phyloP scores from a whole-genome alignment of 2,797 vertebrate species.

The Podarcis siculus region DNA sequence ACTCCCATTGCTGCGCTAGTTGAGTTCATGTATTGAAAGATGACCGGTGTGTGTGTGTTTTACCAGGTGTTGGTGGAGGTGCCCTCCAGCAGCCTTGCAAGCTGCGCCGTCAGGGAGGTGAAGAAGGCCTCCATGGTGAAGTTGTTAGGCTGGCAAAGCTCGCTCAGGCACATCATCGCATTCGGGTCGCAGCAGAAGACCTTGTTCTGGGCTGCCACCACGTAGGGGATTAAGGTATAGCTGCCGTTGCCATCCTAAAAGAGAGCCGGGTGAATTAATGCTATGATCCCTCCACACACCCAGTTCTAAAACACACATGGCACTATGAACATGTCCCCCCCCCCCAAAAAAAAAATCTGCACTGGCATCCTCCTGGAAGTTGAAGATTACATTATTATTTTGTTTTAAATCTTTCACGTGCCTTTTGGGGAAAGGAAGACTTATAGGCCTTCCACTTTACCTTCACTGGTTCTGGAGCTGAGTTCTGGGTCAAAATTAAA shows the following conservation, averaged over 20 bases:
- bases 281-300: neutral
- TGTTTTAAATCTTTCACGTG: neutral
- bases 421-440: neutral
- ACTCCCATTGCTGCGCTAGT: neutral
- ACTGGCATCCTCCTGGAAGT: neutral
- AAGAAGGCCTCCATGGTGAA: conserved; percentile 84
- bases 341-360: neutral
- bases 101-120: conserved; percentile 81
- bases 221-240: conserved; percentile 90
- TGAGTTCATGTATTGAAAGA: neutral
- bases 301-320: neutral
- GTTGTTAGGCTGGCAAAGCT: conserved; percentile 83
- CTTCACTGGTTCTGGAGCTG: neutral
- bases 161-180: conserved; percentile 81
- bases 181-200: conserved; percentile 85
- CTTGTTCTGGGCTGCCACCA: conserved; percentile 86
- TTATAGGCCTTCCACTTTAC: neutral
- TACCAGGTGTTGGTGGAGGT: conserved; percentile 87
- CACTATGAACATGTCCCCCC: neutral
- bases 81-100: conserved; percentile 83
- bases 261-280: neutral
- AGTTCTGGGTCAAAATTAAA: neutral
- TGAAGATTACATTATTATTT: neutral
- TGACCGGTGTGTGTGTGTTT: neutral
- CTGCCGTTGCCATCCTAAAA: conserved; percentile 86